Conservation (phyloP, 2,888 invertebrate species). For the Brachypterus glaber region DNA sequence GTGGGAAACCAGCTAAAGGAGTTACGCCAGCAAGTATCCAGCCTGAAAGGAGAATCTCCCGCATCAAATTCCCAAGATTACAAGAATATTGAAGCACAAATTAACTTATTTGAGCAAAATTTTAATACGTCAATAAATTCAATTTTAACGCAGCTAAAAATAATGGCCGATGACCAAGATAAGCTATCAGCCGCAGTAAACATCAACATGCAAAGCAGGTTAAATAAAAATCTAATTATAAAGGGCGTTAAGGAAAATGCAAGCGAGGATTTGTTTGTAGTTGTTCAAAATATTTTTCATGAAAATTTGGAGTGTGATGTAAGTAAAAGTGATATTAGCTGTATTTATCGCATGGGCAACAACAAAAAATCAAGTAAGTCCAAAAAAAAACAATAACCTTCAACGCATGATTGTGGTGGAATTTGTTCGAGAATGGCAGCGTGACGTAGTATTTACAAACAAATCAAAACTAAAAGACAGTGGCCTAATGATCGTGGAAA, state of each 20-base stretch:
- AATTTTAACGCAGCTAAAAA: neutral
- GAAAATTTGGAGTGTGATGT: neutral
- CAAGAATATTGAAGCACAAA: neutral
- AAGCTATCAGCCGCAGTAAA: neutral
- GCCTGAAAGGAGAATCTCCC: neutral
- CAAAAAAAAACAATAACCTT: neutral
- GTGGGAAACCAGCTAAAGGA: neutral
- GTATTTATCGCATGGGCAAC: neutral
- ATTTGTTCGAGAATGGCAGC: neutral
- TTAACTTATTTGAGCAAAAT: neutral
- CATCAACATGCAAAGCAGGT: neutral
- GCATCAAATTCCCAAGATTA: too few species aligned
- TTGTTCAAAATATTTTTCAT: neutral
- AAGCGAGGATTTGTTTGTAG: neutral
- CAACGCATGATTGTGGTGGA: neutral
- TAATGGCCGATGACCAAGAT: neutral
- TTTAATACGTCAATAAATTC: neutral
- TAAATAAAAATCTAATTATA: neutral
- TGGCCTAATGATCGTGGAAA: neutral
- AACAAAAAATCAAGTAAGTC: neutral
- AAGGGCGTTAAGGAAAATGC: neutral
- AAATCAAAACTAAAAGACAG: neutral
- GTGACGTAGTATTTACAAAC: neutral
- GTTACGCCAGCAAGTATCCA: neutral
- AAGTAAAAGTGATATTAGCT: neutral